Evolutionary conservation across 2,113 vertebrate genomes (phyloP).

Genomic region (Porphyrio hochstetteri): DNA sequence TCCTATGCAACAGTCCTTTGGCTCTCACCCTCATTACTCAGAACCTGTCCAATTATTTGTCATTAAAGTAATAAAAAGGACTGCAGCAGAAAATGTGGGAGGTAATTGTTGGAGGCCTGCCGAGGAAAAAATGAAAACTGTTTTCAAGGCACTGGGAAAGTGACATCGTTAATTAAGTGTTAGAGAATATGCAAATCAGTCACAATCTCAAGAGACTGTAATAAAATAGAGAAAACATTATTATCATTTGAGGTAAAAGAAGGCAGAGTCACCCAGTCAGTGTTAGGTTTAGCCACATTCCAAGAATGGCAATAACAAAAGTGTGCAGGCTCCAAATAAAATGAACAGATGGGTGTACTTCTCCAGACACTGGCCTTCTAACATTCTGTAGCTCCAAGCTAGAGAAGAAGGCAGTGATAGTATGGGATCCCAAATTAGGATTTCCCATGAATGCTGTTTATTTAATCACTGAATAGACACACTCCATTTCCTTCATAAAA

Average conservation of each 20-base stretch:
- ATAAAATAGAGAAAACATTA: conserved; percentile 81
- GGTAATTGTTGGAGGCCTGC: conserved; percentile 82
- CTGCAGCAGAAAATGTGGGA: conserved; percentile 81
- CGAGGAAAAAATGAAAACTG: conserved; percentile 76
- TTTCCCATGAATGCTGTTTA: conserved; percentile 36
- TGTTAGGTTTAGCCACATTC: conserved; percentile 53
- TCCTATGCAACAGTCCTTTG: conserved; percentile 81
- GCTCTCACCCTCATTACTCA: conserved; percentile 86
- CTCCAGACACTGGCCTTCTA: background rate
- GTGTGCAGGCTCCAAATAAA: background rate
- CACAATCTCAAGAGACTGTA: conserved; percentile 74
- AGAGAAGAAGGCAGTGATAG: background rate
- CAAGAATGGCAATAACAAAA: conserved; percentile 6
- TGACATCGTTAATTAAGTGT: conserved; percentile 85
- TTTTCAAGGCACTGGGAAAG: conserved; percentile 81
- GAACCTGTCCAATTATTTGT: conserved; percentile 89
- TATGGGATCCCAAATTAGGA: background rate
- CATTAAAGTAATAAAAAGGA: conserved; percentile 88
- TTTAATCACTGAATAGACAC: conserved; percentile 45
- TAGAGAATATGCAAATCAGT: conserved; percentile 82
- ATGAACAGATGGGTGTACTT: background rate
- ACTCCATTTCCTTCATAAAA: conserved; percentile 54
- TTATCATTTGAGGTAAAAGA: conserved; percentile 68
- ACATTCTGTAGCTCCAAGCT: background rate
- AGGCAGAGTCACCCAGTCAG: conserved; percentile 46